phyloP scores from a whole-genome alignment of 2,888 invertebrate species.

The Coecobrya sp. region DNA sequence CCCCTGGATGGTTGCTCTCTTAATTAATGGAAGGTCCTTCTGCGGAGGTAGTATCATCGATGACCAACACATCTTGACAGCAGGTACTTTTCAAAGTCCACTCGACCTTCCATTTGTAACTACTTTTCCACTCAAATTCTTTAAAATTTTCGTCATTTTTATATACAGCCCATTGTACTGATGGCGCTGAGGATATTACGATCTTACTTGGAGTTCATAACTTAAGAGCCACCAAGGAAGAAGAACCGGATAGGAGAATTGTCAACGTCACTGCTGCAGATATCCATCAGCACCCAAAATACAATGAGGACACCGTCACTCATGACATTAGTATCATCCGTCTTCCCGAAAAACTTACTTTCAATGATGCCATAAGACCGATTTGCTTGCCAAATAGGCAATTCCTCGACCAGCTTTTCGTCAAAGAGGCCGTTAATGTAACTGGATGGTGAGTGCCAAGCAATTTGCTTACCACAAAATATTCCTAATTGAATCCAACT shows the following conservation, averaged over 20 bases:
- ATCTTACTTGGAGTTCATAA: constrained; percentile 85
- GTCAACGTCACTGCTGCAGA: constrained; percentile 84
- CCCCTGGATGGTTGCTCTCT: constrained; percentile 86
- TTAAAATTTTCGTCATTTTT: too few relatives aligned
- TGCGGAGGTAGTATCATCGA: constrained; percentile 84
- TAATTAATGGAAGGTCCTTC: constrained; percentile 80
- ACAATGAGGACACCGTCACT: constrained; percentile 84
- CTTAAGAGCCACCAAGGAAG: constrained; percentile 73
- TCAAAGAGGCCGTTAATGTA: constrained; percentile 65
- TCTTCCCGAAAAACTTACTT: constrained; percentile 81
- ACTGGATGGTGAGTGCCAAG: constrained; percentile 57
- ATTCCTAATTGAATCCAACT: neutral
- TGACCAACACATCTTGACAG: constrained; percentile 84
- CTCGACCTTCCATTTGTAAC: too few relatives aligned
- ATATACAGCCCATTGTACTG: constrained; percentile 81
- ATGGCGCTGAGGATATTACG: constrained; percentile 82
- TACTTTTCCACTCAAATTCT: too few relatives aligned
- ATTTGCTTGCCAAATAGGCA: constrained; percentile 85
- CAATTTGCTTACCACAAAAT: neutral
- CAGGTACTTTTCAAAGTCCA: constrained; percentile 54
- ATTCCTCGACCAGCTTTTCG: constrained; percentile 72
- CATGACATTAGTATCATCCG: constrained; percentile 85
- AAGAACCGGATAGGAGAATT: constrained; percentile 81
- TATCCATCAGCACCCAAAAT: constrained; percentile 85
- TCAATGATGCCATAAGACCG: constrained; percentile 81